Conservation (phyloP, 2,888 invertebrate genomes). For the Balanococcus diminutus region DNA sequence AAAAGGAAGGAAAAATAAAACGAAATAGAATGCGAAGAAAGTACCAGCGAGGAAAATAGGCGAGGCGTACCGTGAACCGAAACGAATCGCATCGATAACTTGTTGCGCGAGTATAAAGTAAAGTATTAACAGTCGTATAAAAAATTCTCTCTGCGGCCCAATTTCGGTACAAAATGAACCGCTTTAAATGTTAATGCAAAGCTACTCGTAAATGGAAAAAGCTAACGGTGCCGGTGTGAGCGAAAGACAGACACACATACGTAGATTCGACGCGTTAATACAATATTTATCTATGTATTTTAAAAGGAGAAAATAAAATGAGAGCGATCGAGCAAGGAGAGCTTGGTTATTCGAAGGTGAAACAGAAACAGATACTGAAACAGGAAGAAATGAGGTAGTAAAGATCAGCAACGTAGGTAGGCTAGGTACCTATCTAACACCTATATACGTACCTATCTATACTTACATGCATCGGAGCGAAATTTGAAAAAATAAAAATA, state of each 20-base stretch:
- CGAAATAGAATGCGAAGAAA: background rate
- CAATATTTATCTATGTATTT: conserved; percentile 1
- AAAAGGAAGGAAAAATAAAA: background rate
- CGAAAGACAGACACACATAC: background rate
- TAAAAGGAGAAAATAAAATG: background rate
- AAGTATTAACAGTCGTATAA: background rate
- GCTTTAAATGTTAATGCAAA: conserved; percentile 18
- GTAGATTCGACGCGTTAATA: conserved; percentile 5
- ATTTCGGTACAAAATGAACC: conserved; percentile 6
- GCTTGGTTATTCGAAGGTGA: no score
- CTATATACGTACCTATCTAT: background rate
- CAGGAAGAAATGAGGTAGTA: no score
- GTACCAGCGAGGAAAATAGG: background rate
- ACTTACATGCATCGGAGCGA: background rate
- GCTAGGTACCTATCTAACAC: background rate
- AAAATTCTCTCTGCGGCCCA: conserved; percentile 26
- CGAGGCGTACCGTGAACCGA: conserved; percentile 10
- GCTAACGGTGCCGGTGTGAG: background rate
- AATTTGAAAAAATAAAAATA: no score
- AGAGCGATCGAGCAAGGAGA: background rate
- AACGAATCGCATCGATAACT: conserved; percentile 19
- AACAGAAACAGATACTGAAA: no score
- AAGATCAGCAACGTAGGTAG: background rate
- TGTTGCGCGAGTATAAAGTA: background rate
- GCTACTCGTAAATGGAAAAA: background rate